Evolutionary conservation across 2,888 invertebrate genomes (phyloP).

Genomic region (Thereva nobilitata): DNA sequence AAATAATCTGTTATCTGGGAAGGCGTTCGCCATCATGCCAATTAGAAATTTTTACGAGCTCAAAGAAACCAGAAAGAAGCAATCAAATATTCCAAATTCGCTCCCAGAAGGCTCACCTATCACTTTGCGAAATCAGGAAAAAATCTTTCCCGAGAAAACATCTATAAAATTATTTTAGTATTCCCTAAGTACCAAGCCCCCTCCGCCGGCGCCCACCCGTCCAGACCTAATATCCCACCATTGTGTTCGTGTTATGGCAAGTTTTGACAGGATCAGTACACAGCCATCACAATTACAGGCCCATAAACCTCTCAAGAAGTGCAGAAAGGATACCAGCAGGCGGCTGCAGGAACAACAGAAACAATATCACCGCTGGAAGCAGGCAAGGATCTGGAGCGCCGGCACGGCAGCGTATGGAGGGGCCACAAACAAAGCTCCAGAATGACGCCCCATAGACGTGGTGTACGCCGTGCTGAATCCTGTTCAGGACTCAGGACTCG

Average conservation of each 20-base stretch:
- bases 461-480: neutral
- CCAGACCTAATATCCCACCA: constrained; percentile 13
- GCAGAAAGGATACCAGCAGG: constrained; percentile 19
- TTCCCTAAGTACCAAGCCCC: constrained; percentile 3
- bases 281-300: constrained; percentile 29
- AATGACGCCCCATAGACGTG: neutral
- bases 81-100: constrained; percentile 32
- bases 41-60: neutral
- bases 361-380: neutral
- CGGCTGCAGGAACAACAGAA: constrained; percentile 14
- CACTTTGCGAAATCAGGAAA: constrained; percentile 23
- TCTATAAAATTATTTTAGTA: constrained; percentile 29
- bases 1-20: too few species aligned
- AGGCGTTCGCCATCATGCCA: neutral
- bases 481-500: constrained; percentile 4
- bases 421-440: constrained; percentile 24
- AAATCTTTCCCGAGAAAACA: constrained; percentile 28
- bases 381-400: too few species aligned
- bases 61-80: constrained; percentile 5
- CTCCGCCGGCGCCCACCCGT: neutral
- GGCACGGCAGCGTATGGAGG: neutral
- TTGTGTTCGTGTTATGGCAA: too few species aligned
- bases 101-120: constrained; percentile 30
- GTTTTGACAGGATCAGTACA: constrained; percentile 25
- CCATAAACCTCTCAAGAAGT: constrained; percentile 33